Conservation (phyloP, 2,888 invertebrate genomes). For the Junonia oenone region DNA sequence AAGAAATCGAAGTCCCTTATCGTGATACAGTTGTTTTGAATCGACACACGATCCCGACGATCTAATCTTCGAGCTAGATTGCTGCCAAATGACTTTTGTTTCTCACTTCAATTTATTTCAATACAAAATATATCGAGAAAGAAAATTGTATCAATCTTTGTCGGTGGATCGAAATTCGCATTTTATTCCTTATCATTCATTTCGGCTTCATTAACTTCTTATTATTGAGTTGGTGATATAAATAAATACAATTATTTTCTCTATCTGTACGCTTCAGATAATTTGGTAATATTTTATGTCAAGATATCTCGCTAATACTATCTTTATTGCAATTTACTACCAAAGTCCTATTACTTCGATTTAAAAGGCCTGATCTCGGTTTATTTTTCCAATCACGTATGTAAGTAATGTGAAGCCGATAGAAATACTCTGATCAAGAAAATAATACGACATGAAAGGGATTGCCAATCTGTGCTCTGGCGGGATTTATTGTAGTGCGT, state of each 20-base stretch:
- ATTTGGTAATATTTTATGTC: background rate
- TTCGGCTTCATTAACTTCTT: background rate
- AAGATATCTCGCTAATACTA: conserved; percentile 9
- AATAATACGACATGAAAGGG: conserved; percentile 27
- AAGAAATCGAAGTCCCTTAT: background rate
- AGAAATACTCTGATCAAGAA: conserved; percentile 29
- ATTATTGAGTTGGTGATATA: background rate
- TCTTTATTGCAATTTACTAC: conserved; percentile 14
- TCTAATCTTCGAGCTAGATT: conserved; percentile 20
- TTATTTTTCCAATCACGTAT: conserved; percentile 32
- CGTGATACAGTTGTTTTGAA: conserved; percentile 1
- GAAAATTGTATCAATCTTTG: conserved; percentile 11
- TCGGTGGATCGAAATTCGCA: background rate
- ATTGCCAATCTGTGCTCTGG: conserved; percentile 26
- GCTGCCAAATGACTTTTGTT: conserved; percentile 29
- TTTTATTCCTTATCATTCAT: background rate
- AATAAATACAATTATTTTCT: background rate
- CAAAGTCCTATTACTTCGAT: conserved; percentile 20
- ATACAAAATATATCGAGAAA: conserved; percentile 23
- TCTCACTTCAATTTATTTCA: conserved; percentile 16
- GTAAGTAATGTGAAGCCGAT: conserved; percentile 32
- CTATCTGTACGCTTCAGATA: background rate
- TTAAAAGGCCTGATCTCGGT: conserved; percentile 23
- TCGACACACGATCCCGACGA: background rate
- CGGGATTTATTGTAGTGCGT: conserved; percentile 20